Base-by-base conservation (phyloP, 2,113 vertebrate genomes). In the Emydura subglobosa region DNA sequence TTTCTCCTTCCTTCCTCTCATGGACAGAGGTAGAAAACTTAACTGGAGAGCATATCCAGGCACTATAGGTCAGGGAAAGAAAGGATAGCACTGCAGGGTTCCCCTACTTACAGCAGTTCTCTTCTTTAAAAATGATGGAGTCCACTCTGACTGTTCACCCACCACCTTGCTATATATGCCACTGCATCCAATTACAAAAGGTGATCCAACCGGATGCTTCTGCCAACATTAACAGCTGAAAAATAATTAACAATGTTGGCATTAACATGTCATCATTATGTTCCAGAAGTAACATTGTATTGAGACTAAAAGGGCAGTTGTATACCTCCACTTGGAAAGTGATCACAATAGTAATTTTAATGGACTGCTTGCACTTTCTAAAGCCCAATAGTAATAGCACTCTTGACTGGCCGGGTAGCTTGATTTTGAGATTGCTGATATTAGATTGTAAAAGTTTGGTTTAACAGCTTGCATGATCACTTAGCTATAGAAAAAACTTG, bases 401-500 rank as follows among this genome's bases (percentile, higher is more conserved):
- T 85, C 79, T 25, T 79, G 54, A 68, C 59, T 31, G 7, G 25
- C 44, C 1, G 31, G 74, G 78, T 29, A 1, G 7, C 2, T 7
- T 22, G 6, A 10, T 1, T 42, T 57, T 49, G 9, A 11, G 6
- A 12, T 21, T 78, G 88, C 16, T 53, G 29, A 10, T 68, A 57
- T 50, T 3, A 49, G 80, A 31, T 29, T 53, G 24, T 10, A 53
- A 47, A 27, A 80, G 79, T 0, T 0, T 29, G 0, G 0, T 44
- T 78, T 44, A 39, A 7, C 13, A 29, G 0, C 6, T 17, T 0
- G 0, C 27, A 12, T 24, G 17, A 42, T 47, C 82, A 10, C 25
- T n/a, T 78, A 3, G 5, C 39, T 29, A 3, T 6, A 79, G 21
- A 79, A 55, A 65, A 47, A 29, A 11, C 1, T 29, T 0, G 34